A percentile compares a stretch with the other conserved stretches of the same genome.
These are phyloP conservation scores for Ephialtes manifestator DNA, from an alignment of 2,888 invertebrate species.

Conservation along the genomic window DNA sequence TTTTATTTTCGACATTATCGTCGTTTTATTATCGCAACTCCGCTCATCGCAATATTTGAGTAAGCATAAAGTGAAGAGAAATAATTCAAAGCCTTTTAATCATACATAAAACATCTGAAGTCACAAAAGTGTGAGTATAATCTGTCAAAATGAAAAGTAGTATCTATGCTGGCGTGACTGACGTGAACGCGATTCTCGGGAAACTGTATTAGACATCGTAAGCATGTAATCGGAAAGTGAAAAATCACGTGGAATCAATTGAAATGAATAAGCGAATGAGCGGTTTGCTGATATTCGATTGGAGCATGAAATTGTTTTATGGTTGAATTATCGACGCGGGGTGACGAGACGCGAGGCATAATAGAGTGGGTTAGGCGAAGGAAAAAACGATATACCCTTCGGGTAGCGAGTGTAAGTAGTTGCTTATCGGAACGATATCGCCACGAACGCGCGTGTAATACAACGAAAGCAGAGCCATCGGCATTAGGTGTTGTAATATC, in stretches of 20 bases:
- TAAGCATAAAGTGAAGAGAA: background rate
- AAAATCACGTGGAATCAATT: background rate
- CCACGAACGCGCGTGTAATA: conserved; percentile 53
- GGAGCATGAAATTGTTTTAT: conserved; percentile 17
- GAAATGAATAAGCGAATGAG: background rate
- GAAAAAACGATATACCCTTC: conserved; percentile 34
- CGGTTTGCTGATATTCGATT: conserved; percentile 1
- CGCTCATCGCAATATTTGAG: background rate
- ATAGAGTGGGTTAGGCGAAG: conserved; percentile 69
- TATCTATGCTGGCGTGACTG: background rate
- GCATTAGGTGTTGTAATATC: conserved; percentile 3
- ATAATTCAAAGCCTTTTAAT: background rate
- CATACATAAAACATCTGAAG: background rate
- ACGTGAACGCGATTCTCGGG: conserved; percentile 6
- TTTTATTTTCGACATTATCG: conserved; percentile 27
- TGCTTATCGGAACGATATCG: conserved; percentile 66
- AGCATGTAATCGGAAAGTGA: background rate
- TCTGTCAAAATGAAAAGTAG: background rate
- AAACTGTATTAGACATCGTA: background rate
- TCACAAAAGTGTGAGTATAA: background rate
- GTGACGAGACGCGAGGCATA: conserved; percentile 33
- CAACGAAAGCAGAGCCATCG: conserved; percentile 44
- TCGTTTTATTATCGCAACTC: conserved; percentile 20
- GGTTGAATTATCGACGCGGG: conserved; percentile 58
- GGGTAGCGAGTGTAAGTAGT: background rate